phyloP scores from a whole-genome alignment of 2,888 invertebrate genomes.

The Octonoba sinensis region DNA sequence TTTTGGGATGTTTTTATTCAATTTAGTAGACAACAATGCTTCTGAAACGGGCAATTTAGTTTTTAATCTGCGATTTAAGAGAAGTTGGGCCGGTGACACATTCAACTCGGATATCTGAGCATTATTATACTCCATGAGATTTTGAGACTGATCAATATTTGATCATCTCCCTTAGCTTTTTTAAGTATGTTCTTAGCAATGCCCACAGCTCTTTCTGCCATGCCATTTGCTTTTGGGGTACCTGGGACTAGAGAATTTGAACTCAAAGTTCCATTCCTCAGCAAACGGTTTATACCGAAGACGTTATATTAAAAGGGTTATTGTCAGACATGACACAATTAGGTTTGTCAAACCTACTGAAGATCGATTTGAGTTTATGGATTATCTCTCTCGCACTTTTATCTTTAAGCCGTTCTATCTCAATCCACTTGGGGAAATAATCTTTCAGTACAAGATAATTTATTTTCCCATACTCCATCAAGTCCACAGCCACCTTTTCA shows the following conservation, averaged over 20 bases:
- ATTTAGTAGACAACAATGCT: constrained; percentile 10
- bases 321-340: too few species aligned
- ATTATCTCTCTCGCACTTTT: too few species aligned
- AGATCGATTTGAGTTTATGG: too few species aligned
- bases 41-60: constrained; percentile 1
- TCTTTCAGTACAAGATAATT: too few species aligned
- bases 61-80: constrained; percentile 28
- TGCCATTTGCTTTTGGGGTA: constrained; percentile 19
- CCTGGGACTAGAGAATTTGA: constrained; percentile 6
- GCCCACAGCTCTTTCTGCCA: constrained; percentile 29
- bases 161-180: constrained; percentile 18
- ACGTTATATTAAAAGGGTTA: not conserved
- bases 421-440: not conserved
- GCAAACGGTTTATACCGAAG: constrained; percentile 5
- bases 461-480: too few species aligned
- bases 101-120: constrained; percentile 19
- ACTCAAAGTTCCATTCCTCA: constrained; percentile 20
- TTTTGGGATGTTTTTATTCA: not conserved
- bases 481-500: too few species aligned
- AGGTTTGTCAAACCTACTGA: too few species aligned
- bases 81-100: constrained; percentile 21
- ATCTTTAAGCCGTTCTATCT: not conserved
- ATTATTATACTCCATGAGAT: constrained; percentile 35
- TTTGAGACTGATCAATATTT: constrained; percentile 5
- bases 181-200: constrained; percentile 23